phyloP scores from a whole-genome alignment of 2,113 vertebrate species.

The Carassius carassius region DNA sequence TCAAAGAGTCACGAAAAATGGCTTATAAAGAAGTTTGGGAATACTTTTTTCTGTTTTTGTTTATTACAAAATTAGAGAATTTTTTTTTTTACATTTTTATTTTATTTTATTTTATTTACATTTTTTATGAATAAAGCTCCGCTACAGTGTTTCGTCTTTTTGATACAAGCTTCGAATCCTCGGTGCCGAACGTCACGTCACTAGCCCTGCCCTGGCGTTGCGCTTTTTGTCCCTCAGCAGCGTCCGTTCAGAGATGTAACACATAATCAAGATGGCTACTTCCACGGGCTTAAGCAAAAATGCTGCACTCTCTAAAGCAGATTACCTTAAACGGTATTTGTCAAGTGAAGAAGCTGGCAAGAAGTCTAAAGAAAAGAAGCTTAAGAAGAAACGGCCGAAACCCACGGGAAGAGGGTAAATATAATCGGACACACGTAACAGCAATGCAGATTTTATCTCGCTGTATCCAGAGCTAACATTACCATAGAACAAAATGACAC shows the following conservation, averaged over 20 bases:
- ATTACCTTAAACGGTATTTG: slow-evolving; percentile 79
- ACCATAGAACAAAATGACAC: background rate
- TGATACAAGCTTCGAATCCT: too few relatives aligned
- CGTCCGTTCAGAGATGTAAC: slow-evolving; percentile 58
- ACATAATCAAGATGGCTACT: slow-evolving; percentile 69
- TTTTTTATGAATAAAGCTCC: too few relatives aligned
- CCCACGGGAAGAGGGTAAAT: slow-evolving; percentile 68
- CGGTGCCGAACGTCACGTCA: too few relatives aligned
- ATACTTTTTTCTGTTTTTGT: background rate
- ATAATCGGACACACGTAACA: rapidly evolving
- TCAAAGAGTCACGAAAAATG: too few relatives aligned
- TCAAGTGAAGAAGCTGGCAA: slow-evolving; percentile 63
- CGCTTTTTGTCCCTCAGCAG: slow-evolving; percentile 53
- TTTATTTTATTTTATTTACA: too few relatives aligned
- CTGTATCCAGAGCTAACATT: background rate
- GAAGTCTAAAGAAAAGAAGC: slow-evolving; percentile 67
- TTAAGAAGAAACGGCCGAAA: slow-evolving; percentile 71
- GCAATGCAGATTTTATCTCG: background rate
- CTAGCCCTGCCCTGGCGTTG: background rate
- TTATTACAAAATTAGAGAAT: too few relatives aligned
- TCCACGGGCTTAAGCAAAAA: slow-evolving; percentile 50
- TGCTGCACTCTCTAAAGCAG: slow-evolving; percentile 71
- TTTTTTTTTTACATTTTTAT: too few relatives aligned
- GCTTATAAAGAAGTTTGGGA: too few relatives aligned
- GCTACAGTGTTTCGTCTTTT: too few relatives aligned